Base-by-base conservation (phyloP, 2,113 vertebrate species). In the Tetrax tetrax region DNA sequence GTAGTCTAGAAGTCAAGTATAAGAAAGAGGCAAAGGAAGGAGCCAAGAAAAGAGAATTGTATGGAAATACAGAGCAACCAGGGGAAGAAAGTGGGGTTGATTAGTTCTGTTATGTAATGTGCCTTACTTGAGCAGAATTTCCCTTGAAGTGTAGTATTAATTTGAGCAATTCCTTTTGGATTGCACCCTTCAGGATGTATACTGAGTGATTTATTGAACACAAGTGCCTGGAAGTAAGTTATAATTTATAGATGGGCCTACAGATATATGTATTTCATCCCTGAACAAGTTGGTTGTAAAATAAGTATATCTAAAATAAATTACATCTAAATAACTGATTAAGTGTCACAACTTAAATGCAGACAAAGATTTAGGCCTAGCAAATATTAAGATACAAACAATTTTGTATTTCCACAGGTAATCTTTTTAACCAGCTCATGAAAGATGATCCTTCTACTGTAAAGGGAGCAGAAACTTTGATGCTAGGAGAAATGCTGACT, bases 401-500 rank as follows among this genome's bases (percentile, higher is more conserved):
- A 57, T 77, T 80, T 95, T 77, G 8, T 97, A 35, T 96, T 93
- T 90, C 63, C 87, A 6, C 82, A 99, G 99, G 99, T 82, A 98
- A 98, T 96, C 97, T 99, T 31, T 99, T 99, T 92, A 96, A 98
- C 87, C 98, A 98, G 4, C 98, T 99, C 19, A 99, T 99, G 99
- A 99, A 98, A 96, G 98, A 99, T 79, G 99, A 99, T 94, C 99
- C 99, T 31, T 99, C 99, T 85, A 99, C 99, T 76, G 98, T 99
- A 95, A 99, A 98, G 95, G 99, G 99, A 95, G 99, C 99, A 35
- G 99, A 99, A 98, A 95, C 96, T n/a, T 96, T 99, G 93, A 99
- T 99, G 98, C 98, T 99, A 38, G 99, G 99, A 92, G 99, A 99
- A 98, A 99, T 99, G 99, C 97, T 99, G 41, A 99, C 99, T 15